Conservation (phyloP, 2,888 invertebrate genomes). For the Oxytorus armatus region DNA sequence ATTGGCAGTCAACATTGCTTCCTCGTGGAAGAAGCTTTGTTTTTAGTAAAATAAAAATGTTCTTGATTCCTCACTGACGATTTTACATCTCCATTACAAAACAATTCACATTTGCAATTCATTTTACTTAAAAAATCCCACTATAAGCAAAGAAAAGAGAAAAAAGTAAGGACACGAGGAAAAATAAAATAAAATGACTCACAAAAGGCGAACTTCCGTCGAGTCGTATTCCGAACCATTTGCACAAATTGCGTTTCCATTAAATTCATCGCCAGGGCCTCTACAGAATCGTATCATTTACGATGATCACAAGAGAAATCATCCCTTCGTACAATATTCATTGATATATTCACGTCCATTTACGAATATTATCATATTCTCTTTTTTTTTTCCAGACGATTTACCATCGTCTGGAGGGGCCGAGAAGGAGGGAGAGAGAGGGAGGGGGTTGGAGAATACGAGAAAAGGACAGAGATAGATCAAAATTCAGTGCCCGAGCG, state of each 20-base stretch:
- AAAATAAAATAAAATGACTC: no score
- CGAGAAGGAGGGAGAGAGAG: slow-evolving; percentile 42
- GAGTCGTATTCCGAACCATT: slow-evolving; percentile 30
- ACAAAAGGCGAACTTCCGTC: no score
- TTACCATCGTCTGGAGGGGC: slow-evolving; percentile 41
- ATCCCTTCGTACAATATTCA: slow-evolving; percentile 13
- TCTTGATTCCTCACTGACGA: no score
- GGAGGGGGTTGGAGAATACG: slow-evolving; percentile 21
- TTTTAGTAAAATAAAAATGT: no score
- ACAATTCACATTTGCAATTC: no score
- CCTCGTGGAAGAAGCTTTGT: no score
- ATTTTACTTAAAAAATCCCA: no score
- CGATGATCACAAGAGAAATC: slow-evolving; percentile 27
- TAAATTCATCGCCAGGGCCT: slow-evolving; percentile 9
- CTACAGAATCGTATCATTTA: slow-evolving; percentile 17
- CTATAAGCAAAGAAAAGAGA: no score
- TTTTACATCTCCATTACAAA: no score
- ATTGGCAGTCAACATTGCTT: no score
- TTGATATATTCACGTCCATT: slow-evolving; percentile 57
- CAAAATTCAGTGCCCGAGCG: slow-evolving; percentile 53
- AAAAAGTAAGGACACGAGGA: no score
- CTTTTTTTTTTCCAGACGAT: slow-evolving; percentile 55
- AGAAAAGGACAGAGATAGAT: slow-evolving; percentile 61
- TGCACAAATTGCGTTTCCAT: slow-evolving; percentile 16
- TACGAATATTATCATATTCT: slow-evolving; percentile 47